Evolutionary conservation across 2,113 vertebrate species (phyloP), one percentile per base, ranked within the genome.

Genomic region (Sylvilagus bachmani): DNA sequence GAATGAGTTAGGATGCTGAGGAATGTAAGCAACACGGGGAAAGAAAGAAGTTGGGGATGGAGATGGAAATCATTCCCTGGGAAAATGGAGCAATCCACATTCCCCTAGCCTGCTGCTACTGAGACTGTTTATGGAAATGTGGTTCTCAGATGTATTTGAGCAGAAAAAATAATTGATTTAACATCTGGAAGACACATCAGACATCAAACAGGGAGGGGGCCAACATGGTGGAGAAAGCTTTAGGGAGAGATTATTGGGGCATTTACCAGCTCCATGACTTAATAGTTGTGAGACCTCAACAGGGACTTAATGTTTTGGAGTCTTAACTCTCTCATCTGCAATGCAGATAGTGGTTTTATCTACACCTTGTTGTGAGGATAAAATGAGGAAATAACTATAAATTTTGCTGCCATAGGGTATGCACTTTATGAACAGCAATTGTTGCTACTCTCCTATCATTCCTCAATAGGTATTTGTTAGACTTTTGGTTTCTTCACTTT

Each of bases 391-490:
- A 61, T 24, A 90, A 38, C 49, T 51, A 31, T 21, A 78, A 90
- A 85, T n/a, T 22, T 53, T 67, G 9, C 36, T 86, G 36, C 58
- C 31, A 66, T n/a, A 66, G 19, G 38, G n/a, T 36, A 89, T 77
- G 69, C 21, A 33, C 74, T 90, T 81, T 53, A 29, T 22, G 69
- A 90, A 79, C 24, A 82, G 21, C 31, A 80, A 10, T 3, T 27
- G 14, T 53, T 55, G 29, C 9, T 91, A 6, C 69, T 27, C 19
- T 89, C 64, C 74, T 85, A 91, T 95, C 5, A 36, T 22, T 83
- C 51, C 95, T 83, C 83, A 77, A 67, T n/a, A 95, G 71, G 58
- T 21, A 84, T 66, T 90, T 80, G 31, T 44, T 86, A 77, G 64
- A 92, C 11, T 83, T 14, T 44, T 61, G 77, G 16, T 25, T 71